Evolutionary conservation across 2,888 invertebrate species (phyloP).

Genomic region (Eristalis arbustorum): DNA sequence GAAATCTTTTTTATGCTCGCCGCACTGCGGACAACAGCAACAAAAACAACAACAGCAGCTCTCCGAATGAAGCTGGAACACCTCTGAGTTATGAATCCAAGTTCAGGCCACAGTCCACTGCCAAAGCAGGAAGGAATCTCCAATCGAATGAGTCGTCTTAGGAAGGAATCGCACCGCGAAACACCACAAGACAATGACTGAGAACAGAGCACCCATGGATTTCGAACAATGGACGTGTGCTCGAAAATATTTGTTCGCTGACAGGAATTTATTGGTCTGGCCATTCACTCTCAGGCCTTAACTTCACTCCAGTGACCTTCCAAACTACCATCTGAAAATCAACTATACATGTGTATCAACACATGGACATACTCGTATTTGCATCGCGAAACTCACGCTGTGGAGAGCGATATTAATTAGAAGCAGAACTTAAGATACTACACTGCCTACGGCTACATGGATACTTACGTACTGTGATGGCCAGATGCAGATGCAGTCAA

Average conservation of each 20-base stretch:
- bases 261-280: constrained; percentile 73
- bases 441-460: constrained; percentile 3
- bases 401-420: constrained; percentile 40
- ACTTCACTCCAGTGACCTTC: constrained; percentile 37
- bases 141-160: constrained; percentile 59
- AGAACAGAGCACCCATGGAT: constrained; percentile 60
- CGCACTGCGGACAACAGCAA: constrained; percentile 31
- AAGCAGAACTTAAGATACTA: constrained; percentile 22
- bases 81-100: constrained; percentile 62
- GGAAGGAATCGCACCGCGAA: constrained; percentile 18
- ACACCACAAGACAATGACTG: constrained; percentile 26
- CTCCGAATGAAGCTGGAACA: constrained; percentile 48
- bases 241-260: constrained; percentile 72
- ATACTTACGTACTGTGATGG: constrained; percentile 43
- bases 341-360: not conserved
- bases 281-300: constrained; percentile 47
- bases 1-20: constrained; percentile 66
- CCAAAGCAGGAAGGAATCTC: constrained; percentile 58
- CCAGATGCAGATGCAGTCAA: constrained; percentile 46
- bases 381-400: constrained; percentile 33
- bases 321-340: constrained; percentile 17
- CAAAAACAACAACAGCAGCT: not conserved
- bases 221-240: constrained; percentile 72
- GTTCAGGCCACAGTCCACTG: not conserved
- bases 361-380: not conserved